Base-by-base conservation (phyloP, 1,140 invertebrate species). In the Hypsibius dujardini region DNA sequence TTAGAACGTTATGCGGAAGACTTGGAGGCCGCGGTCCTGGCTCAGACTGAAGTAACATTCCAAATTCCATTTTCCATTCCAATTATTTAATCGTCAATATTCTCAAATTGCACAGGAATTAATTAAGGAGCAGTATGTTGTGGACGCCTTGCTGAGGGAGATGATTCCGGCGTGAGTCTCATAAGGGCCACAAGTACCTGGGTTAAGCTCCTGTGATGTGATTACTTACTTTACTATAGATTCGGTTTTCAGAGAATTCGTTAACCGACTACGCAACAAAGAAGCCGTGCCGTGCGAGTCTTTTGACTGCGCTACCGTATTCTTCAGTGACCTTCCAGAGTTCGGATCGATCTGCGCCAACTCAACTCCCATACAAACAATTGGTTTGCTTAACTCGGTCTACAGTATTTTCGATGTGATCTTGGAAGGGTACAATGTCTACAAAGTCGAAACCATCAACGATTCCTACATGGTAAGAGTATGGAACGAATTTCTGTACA, bases 391-490 rank as follows among this genome's bases (percentile, higher is more conserved):
- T 7, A 67, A 67, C 62, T 0, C 12, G 12, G 62, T 67, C 42
- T 67, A 67, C 62, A 15, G 12, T 3, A 45, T 42, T 7, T 15
- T 67, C 7, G 62, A 67, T 42, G 12, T 15, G 0, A 3, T 67
- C 7, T 42, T 67, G 62, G 62, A 12, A 3, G 12, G 3, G 3
- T 67, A 15, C 62, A 42, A 67, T 42, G 62, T 67, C 45, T 67
- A 67, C 62, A 67, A 56, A n/a, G 50, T 56, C 7, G 50, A 56
- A 56, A 56, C 50, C 7, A 56, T 56, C 50, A 56, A 56, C 62
- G 62, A 67, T 45, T 67, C 62, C 42, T 67, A 67, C 62, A 67
- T 67, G 62, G 62, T 67, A 42, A 67, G 28, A 28, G 28, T 28
- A 28, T 28, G 28, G 28, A 28, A 28, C 28, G 0, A 28, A 28